Percentiles rank a stretch among this genome's conserved stretches.
Conservation (phyloP, 2,888 invertebrate genomes). For the Dryadula phaetusa region DNA sequence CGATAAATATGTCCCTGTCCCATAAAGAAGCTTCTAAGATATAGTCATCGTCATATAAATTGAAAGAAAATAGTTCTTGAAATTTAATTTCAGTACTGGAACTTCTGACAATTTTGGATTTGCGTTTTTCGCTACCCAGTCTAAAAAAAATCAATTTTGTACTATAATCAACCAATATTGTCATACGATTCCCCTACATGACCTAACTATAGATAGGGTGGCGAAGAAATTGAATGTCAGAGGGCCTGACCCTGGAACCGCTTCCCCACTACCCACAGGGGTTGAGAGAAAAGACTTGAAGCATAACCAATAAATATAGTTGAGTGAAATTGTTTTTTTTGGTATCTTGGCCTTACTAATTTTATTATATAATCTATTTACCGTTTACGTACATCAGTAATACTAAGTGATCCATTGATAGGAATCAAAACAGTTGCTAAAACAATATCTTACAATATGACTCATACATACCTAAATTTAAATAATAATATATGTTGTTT, state of each 20-base stretch:
- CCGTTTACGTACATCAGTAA: not conserved
- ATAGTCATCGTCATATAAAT: constrained; percentile 95
- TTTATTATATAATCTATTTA: not conserved
- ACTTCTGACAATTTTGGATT: constrained; percentile 92
- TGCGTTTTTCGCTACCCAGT: constrained; percentile 97
- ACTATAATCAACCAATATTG: constrained; percentile 17
- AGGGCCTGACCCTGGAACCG: no score
- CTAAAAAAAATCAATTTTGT: no score
- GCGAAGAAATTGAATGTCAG: no score
- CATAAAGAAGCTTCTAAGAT: constrained; percentile 94
- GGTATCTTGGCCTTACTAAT: no score
- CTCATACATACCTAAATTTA: constrained; percentile 90
- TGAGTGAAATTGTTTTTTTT: no score
- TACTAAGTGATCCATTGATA: no score
- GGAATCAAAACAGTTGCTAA: not conserved
- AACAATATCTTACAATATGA: not conserved
- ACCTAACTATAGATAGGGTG: no score
- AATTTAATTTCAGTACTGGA: constrained; percentile 86
- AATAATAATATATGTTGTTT: constrained; percentile 93
- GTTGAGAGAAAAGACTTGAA: no score
- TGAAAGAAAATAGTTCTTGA: constrained; percentile 97
- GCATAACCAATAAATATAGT: no score
- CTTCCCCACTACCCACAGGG: no score
- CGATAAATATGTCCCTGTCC: constrained; percentile 88
- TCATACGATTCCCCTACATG: no score